These are phyloP conservation scores for Cantharis flavilabris DNA, from an alignment of 2,888 invertebrate species.

Conservation along the genomic window DNA sequence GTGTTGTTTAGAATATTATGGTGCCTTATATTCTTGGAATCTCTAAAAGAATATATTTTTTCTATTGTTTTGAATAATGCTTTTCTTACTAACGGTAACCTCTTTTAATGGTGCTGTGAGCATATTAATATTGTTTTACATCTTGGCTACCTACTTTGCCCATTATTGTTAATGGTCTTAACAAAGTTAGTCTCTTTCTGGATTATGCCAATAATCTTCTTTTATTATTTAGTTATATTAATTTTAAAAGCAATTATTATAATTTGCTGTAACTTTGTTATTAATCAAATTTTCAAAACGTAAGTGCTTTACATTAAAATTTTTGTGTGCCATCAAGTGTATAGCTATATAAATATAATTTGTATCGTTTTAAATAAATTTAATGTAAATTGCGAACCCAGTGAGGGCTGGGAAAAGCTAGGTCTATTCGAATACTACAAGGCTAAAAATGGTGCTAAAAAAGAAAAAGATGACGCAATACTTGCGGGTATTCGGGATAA, in stretches of 20 bases:
- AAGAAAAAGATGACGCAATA: conserved; percentile 85
- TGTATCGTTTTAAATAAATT: conserved; percentile 17
- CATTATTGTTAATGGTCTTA: no score
- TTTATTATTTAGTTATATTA: background rate
- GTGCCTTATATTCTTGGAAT: no score
- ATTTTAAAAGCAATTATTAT: background rate
- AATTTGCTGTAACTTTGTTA: background rate
- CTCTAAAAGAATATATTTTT: no score
- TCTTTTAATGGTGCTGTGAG: no score
- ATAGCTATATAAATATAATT: background rate
- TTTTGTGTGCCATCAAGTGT: conserved; percentile 3
- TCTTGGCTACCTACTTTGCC: no score
- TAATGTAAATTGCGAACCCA: conserved; percentile 44
- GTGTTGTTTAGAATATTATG: no score
- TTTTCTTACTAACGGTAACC: no score
- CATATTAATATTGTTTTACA: no score
- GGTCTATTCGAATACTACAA: conserved; percentile 98
- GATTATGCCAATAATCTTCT: no score
- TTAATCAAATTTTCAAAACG: background rate
- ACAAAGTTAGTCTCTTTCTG: no score
- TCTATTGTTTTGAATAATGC: no score
- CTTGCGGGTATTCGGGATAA: conserved; percentile 70
- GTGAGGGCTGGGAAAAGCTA: conserved; percentile 98
- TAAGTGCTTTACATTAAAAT: background rate
- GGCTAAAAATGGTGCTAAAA: conserved; percentile 89